A percentile compares a stretch with the other conserved stretches of the same genome.
Conservation (phyloP, 2,113 vertebrate species). For the Lasiurus cinereus region DNA sequence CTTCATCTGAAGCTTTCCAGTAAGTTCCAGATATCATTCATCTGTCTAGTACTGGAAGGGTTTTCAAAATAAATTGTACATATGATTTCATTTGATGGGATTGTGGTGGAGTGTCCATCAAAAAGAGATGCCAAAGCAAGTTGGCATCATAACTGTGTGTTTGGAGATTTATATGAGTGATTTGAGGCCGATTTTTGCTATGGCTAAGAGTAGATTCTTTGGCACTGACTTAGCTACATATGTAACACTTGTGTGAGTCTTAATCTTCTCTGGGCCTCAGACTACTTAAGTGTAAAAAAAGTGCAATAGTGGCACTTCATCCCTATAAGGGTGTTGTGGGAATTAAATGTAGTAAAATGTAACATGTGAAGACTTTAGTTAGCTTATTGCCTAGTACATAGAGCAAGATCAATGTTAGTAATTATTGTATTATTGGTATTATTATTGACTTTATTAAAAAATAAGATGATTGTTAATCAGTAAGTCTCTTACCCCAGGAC, state of each 20-base stretch:
- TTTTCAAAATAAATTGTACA: neutral
- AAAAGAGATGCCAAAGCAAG: neutral
- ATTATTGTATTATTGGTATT: constrained; percentile 33
- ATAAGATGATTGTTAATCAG: neutral
- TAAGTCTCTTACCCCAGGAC: neutral
- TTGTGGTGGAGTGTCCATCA: neutral
- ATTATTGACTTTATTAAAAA: neutral
- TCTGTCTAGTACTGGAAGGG: neutral
- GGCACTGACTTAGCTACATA: neutral
- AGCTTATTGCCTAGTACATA: neutral
- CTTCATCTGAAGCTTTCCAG: neutral
- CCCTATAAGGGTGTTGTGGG: neutral
- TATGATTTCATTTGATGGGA: neutral
- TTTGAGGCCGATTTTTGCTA: neutral
- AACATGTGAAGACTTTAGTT: neutral
- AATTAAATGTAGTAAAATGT: neutral
- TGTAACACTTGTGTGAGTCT: neutral
- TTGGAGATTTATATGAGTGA: neutral
- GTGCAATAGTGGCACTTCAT: neutral
- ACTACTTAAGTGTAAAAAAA: neutral
- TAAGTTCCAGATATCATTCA: neutral
- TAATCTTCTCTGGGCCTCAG: neutral
- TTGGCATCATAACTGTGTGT: neutral
- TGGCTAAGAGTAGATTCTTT: neutral
- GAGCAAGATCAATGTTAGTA: neutral